Conservation (phyloP, 30 jellyfish, hydroid and myxozoan species). For the Aurelia coerulea region DNA sequence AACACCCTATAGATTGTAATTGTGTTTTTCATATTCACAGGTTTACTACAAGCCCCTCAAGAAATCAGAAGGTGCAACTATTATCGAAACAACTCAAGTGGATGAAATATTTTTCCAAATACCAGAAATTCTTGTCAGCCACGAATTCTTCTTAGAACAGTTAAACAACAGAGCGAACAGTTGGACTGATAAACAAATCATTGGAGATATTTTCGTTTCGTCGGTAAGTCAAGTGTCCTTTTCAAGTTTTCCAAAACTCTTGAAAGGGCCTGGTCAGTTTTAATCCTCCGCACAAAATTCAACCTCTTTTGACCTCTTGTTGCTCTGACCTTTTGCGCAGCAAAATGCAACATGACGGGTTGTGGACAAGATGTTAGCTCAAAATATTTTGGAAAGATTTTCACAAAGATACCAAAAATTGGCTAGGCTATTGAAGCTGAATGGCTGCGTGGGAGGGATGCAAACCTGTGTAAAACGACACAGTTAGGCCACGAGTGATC, state of each 20-base stretch:
- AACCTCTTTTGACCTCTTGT: too few species aligned
- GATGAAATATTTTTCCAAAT: conserved; percentile 96
- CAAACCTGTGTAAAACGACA: too few species aligned
- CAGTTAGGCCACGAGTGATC: too few species aligned
- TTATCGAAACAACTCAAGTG: conserved; percentile 88
- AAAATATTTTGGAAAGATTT: too few species aligned
- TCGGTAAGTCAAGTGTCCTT: conserved; percentile 69
- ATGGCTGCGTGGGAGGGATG: too few species aligned
- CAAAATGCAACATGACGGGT: too few species aligned
- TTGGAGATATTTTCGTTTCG: conserved; percentile 93
- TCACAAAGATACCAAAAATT: too few species aligned
- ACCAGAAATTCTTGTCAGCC: conserved; percentile 93
- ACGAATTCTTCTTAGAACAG: conserved; percentile 89
- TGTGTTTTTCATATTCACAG: conserved; percentile 30
- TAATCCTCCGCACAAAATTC: too few species aligned
- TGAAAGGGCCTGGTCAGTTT: background rate
- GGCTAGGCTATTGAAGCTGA: too few species aligned
- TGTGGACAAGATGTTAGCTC: too few species aligned
- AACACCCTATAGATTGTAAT: too few species aligned
- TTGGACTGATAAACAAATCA: conserved; percentile 89
- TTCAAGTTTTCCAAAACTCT: background rate
- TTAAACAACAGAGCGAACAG: conserved; percentile 82
- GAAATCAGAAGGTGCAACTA: conserved; percentile 77
- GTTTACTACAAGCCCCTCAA: conserved; percentile 88
- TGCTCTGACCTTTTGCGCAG: too few species aligned